Conservation (phyloP, 1,140 invertebrate species). For the Drosophila guanche region DNA sequence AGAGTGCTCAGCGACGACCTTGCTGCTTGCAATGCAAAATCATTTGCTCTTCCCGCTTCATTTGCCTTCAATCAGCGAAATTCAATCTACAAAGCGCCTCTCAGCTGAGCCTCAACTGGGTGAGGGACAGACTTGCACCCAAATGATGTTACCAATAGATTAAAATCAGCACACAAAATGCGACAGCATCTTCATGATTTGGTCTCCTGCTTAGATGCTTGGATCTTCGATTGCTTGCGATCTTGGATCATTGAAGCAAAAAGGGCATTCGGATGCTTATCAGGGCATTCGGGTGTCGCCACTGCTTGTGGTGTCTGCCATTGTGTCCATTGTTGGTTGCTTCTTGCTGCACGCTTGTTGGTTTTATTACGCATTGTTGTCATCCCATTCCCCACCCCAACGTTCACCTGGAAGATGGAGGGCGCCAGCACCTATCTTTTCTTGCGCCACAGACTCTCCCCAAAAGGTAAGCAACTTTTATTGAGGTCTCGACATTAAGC, state of each 20-base stretch:
- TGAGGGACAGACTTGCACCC: too few species aligned
- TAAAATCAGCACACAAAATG: too few species aligned
- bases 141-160: too few species aligned
- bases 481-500: conserved; percentile 66
- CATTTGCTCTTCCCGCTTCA: conserved; percentile 41
- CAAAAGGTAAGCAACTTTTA: conserved; percentile 72
- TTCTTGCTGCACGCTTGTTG: conserved; percentile 46
- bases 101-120: too few species aligned
- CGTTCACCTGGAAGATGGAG: neutral
- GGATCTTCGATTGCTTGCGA: too few species aligned
- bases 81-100: too few species aligned
- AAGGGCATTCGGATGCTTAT: too few species aligned
- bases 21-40: conserved; percentile 8
- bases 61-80: conserved; percentile 11
- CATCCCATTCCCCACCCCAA: conserved; percentile 8
- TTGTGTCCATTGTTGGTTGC: conserved; percentile 35
- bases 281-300: conserved; percentile 24
- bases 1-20: neutral
- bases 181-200: too few species aligned
- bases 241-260: neutral
- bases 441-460: conserved; percentile 27
- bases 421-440: neutral
- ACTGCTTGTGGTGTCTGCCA: neutral
- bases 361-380: conserved; percentile 67
- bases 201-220: too few species aligned